phyloP scores from a whole-genome alignment of 2,113 vertebrate genomes.

The Nyctibius bracteatus region DNA sequence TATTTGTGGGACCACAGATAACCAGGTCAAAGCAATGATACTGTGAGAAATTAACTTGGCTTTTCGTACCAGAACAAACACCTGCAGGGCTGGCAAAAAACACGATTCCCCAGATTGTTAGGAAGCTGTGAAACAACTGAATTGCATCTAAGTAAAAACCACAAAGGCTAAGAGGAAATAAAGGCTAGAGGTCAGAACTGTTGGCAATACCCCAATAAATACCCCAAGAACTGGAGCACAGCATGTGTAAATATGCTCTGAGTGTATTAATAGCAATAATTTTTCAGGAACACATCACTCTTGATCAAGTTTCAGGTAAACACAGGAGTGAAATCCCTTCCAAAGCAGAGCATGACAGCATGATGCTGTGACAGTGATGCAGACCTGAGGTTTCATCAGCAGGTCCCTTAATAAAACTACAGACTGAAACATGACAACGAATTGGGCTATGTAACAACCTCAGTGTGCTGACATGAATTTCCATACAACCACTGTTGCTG shows the following conservation, averaged over 20 bases:
- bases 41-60: background rate
- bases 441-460: background rate
- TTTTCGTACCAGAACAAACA: background rate
- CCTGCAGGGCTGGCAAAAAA: background rate
- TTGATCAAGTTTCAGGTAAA: background rate
- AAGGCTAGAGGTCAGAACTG: background rate
- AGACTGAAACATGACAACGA: background rate
- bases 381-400: background rate
- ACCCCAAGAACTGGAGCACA: background rate
- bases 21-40: background rate
- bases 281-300: background rate
- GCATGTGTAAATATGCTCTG: background rate
- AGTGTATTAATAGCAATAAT: background rate
- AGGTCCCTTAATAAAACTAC: background rate
- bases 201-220: background rate
- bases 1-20: background rate
- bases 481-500: background rate
- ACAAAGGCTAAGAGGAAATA: background rate
- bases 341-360: background rate
- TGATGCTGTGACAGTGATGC: background rate
- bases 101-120: background rate
- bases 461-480: background rate
- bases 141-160: conserved; percentile 4
- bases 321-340: background rate
- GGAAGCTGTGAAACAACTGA: background rate